Base-by-base conservation (phyloP, 1,140 invertebrate genomes). In the Hesperophylax magnus region DNA sequence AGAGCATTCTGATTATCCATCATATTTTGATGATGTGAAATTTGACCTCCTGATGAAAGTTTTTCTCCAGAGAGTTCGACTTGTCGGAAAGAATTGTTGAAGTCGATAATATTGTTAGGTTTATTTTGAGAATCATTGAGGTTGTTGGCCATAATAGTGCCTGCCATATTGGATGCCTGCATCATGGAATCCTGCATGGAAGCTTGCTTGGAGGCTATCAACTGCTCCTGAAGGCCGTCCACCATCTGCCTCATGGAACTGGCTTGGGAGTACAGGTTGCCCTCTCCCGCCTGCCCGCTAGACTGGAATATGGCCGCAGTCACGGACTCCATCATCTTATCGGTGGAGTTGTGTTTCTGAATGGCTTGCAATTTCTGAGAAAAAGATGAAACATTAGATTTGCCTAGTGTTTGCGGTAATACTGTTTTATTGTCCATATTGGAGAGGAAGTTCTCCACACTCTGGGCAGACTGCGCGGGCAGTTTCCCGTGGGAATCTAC, bases 391-490 rank as follows among this genome's bases (percentile, higher is more conserved):
- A 88, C 84, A 1, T 86, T 84, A 0, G 87, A 86, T 7, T 71
- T 20, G 85, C 83, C 81, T 6, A 86, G 54, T 47, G 86, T 86
- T 85, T 84, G 86, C 52, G 85, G 85, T 7, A 86, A 74, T 9
- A 86, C 84, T 27, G 89, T 87, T 85, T 87, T 90, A 18, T 85
- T 86, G 80, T 81, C 91, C 18, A 92, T 89, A n/a, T 91, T 90
- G 53, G 91, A 92, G 3, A 93, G 86, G 84, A 91, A 93, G 82
- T 91, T 93, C 79, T 92, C 92, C 20, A 92, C 88, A 87, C 92
- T 92, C 80, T 90, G 90, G 6, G 87, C 91, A 84, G 86, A 91
- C 84, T 92, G 90, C 0, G 91, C 86, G 0, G 92, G 91, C 4
- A 93, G 83, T 8, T 92, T 88, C 18, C 72, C 79, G 22, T 86